These are phyloP conservation scores for Pempheris klunzingeri DNA, from an alignment of 2,797 vertebrate genomes.

Conservation along the genomic window DNA sequence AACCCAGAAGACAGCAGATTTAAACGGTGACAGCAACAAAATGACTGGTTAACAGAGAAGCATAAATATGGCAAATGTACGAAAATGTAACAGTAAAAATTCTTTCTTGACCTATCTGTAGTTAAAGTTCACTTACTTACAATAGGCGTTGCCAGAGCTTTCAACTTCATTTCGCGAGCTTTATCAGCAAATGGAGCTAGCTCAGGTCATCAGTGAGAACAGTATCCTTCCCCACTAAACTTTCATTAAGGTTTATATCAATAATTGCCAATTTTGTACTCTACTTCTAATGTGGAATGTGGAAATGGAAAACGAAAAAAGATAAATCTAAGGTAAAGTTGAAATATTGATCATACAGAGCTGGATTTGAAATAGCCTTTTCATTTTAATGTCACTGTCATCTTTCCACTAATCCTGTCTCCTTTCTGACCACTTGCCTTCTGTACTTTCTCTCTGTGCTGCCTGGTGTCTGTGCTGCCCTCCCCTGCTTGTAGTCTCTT, in stretches of 20 bases:
- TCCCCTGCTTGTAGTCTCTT: not conserved
- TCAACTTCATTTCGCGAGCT: not conserved
- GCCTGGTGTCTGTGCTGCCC: not conserved
- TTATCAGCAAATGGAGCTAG: not conserved
- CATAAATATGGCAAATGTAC: not conserved
- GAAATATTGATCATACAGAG: not conserved
- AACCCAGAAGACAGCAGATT: not conserved
- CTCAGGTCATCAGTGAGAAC: not conserved
- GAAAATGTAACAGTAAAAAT: not conserved
- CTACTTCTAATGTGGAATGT: not conserved
- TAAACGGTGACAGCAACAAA: not conserved
- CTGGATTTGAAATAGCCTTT: not conserved
- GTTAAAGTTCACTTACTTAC: not conserved
- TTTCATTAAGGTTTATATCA: not conserved
- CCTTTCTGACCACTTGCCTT: not conserved
- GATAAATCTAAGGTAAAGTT: not conserved
- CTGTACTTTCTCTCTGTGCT: not conserved
- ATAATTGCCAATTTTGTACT: not conserved
- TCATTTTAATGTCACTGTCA: conserved; percentile 1
- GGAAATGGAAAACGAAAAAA: not conserved
- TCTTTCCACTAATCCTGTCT: not conserved
- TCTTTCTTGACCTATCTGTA: not conserved
- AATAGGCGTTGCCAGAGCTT: not conserved
- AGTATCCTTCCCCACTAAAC: not conserved
- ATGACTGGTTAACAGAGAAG: not conserved